Conservation (phyloP, 2,888 invertebrate genomes). For the Pachycephus smyrnensis region DNA sequence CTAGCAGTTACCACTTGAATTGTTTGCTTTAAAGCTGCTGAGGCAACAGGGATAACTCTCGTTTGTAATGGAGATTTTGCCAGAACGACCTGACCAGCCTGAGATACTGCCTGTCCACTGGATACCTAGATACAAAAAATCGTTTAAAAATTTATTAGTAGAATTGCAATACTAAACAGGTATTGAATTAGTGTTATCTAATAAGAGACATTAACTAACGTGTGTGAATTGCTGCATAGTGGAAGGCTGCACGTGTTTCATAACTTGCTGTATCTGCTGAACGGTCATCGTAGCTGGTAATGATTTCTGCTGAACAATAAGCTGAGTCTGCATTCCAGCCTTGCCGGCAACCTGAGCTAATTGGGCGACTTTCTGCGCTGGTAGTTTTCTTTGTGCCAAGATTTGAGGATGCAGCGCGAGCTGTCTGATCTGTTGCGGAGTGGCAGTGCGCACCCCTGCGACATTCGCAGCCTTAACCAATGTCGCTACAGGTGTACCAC, state of each 20-base stretch:
- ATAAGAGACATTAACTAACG: conserved; percentile 42
- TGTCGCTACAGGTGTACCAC: conserved; percentile 72
- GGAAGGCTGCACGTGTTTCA: conserved; percentile 72
- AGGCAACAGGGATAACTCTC: conserved; percentile 76
- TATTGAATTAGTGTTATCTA: background rate
- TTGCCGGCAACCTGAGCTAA: conserved; percentile 69
- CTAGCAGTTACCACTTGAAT: conserved; percentile 70
- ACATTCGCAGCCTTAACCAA: conserved; percentile 72
- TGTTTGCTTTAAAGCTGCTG: conserved; percentile 71
- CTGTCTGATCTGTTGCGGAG: conserved; percentile 76
- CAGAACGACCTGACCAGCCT: conserved; percentile 72
- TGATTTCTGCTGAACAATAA: conserved; percentile 78
- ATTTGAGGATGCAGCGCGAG: conserved; percentile 73
- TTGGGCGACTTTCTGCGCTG: conserved; percentile 74
- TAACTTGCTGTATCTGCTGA: conserved; percentile 81
- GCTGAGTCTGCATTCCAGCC: conserved; percentile 73
- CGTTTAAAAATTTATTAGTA: background rate
- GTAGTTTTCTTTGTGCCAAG: conserved; percentile 71
- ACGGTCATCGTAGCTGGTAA: conserved; percentile 76
- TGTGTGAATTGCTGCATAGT: conserved; percentile 63
- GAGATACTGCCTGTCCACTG: conserved; percentile 68
- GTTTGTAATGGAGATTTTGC: conserved; percentile 73
- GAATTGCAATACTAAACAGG: background rate
- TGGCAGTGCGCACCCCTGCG: conserved; percentile 70
- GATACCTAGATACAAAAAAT: conserved; percentile 47